These are phyloP conservation scores for Opisthograptis luteolata DNA, from an alignment of 2,888 invertebrate species.

Conservation along the genomic window DNA sequence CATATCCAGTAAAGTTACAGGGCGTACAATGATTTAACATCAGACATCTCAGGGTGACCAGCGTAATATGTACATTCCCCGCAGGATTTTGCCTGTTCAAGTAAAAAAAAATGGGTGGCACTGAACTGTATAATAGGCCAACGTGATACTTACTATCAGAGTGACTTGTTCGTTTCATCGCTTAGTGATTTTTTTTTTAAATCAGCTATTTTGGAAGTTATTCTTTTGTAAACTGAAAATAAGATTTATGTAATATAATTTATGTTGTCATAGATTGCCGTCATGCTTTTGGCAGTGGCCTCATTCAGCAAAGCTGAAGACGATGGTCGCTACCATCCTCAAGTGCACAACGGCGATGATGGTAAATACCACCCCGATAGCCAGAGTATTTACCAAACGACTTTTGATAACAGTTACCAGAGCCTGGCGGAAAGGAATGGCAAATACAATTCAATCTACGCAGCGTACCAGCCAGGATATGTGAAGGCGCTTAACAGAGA, in stretches of 20 bases:
- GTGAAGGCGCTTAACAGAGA: conserved; percentile 56
- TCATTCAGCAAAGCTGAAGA: conserved; percentile 58
- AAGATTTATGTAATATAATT: neutral
- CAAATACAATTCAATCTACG: conserved; percentile 58
- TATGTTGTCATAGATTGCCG: conserved; percentile 46
- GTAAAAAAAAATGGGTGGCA: too few species aligned
- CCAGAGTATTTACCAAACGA: conserved; percentile 44
- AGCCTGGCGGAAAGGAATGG: conserved; percentile 50
- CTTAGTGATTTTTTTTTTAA: too few species aligned
- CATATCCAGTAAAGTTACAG: too few species aligned
- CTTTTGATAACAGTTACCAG: conserved; percentile 38
- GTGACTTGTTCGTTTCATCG: too few species aligned
- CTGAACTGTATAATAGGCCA: too few species aligned
- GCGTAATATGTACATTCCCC: too few species aligned
- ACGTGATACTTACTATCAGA: too few species aligned
- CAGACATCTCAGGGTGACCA: too few species aligned
- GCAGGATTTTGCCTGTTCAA: too few species aligned
- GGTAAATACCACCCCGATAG: conserved; percentile 56
- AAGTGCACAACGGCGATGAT: conserved; percentile 56
- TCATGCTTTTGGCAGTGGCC: conserved; percentile 50
- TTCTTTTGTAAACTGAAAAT: too few species aligned
- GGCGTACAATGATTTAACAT: too few species aligned
- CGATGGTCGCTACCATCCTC: conserved; percentile 77
- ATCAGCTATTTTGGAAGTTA: too few species aligned
- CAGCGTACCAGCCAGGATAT: conserved; percentile 55